Conservation (phyloP, 2,113 vertebrate species). For the Hiodon tergisus region DNA sequence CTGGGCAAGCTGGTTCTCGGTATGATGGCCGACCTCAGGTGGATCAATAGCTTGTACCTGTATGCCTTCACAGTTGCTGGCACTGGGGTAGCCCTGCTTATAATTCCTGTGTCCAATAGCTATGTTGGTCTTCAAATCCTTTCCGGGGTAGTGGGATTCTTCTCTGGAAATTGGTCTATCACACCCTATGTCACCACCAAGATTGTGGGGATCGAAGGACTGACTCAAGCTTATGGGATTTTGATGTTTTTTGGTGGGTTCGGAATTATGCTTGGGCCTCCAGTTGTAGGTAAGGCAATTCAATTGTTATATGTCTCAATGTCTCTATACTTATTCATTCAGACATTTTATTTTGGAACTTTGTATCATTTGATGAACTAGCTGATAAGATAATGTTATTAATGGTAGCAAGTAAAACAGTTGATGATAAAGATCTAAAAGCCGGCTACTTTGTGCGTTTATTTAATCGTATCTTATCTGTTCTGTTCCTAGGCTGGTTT, state of each 20-base stretch:
- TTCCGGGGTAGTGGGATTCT: conserved; percentile 71
- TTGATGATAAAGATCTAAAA: neutral
- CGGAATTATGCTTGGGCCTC: conserved; percentile 78
- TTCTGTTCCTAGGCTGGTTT: conserved; percentile 68
- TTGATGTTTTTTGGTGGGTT: conserved; percentile 83
- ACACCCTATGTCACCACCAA: conserved; percentile 79
- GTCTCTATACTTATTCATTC: no score
- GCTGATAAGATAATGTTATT: neutral
- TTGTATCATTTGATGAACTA: neutral
- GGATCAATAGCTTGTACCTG: conserved; percentile 73
- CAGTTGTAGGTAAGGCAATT: conserved; percentile 72
- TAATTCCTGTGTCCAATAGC: conserved; percentile 72
- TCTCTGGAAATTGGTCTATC: conserved; percentile 84
- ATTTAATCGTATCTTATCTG: neutral
- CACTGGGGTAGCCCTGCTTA: conserved; percentile 64
- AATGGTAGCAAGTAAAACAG: neutral
- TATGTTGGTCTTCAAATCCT: conserved; percentile 68
- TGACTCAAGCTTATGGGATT: conserved; percentile 77
- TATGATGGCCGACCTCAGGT: conserved; percentile 72
- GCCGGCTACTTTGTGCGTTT: neutral
- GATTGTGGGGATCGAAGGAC: conserved; percentile 75
- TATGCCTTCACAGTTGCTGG: conserved; percentile 68
- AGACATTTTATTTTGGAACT: no score
- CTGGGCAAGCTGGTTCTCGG: conserved; percentile 75
- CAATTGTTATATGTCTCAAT: neutral